Base-by-base conservation (phyloP, 1,140 invertebrate genomes). In the Carcinoscorpius rotundicauda region DNA sequence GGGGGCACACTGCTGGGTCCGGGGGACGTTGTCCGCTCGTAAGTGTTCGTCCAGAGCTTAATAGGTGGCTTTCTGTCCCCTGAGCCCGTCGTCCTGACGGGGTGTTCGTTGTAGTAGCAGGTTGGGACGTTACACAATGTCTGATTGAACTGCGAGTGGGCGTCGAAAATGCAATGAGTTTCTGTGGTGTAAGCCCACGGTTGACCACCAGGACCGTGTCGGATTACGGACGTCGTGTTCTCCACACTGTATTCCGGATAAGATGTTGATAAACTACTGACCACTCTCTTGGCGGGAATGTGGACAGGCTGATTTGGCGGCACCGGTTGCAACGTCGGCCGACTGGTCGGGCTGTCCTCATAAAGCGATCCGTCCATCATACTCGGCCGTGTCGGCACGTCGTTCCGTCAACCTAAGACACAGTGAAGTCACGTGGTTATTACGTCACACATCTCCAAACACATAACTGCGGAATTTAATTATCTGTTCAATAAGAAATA, bases 201-300 rank as follows among this genome's bases (percentile, higher is more conserved):
- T 71, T 85, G 84, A 53, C 64, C 68, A 66, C 80, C 72, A 71
- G 85, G 86, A 63, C 85, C 84, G 76, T 88, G 87, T 64, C 87
- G 76, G 72, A 88, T 89, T 71, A 89, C 86, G 29, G 71, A 68
- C 9, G 68, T 70, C 52, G 75, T 73, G 70, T 70, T 56, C 9
- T 75, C 8, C 82, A 79, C 71, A 85, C 84, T 58, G 68, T 70
- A 72, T 60, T 73, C 71, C n/a, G 73, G 68, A 61, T 74, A 73
- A 82, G 73, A 68, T 52, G 72, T 69, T 29, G 72, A 66, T 50
- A 70, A 67, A 61, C 69, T 66, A 49, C 82, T 80, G 64, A 29
- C 29, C 29, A 85, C 76, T 68, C 88, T 80, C 75, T 90, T 90
- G 69, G 88, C 88, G 49, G 88, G 88, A 77, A 91, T 90, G 78